Base-by-base conservation (phyloP, 1,140 invertebrate species). In the Belonocnema kinseyi region DNA sequence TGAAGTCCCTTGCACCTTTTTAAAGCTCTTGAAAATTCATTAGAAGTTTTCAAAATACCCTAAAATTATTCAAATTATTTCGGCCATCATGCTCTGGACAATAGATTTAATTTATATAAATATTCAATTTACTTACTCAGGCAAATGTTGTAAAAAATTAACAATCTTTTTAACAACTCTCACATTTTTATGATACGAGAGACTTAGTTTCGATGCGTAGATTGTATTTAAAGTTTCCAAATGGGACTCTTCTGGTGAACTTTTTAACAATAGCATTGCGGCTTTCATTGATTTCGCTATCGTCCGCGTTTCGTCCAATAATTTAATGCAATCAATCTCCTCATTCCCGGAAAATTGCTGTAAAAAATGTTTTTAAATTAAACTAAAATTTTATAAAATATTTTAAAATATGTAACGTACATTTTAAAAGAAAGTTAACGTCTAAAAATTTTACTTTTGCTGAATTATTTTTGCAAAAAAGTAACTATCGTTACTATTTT, bases 161-260 rank as follows among this genome's bases (percentile, higher is more conserved):
- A 82, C 61, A 19, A 72, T 33, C 7, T 33, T 84, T 40, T 82
- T 86, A 51, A 90, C 79, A 12, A 90, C 66, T 17, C 52, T 83
- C 2, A 87, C 83, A 83, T 88, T 88, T 82, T 89, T 88, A 53
- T 90, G 88, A 75, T 86, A 90, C 16, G 83, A 74, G 13, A 90
- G 81, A 79, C 87, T 85, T 11, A 86, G 76, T 79, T 85, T 89
- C 12, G 89, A 85, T 12, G 74, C 51, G 54, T 88, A 87, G 50
- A 90, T 84, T 12, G 72, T 73, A 78, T 78, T 87, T 52, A 90
- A 78, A 11, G 76, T 81, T 40, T 88, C 83, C 0, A 71, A 75
- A 72, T 80, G 80, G 1, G 78, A 50, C 54, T 73, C 73, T 4
- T 80, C 53, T 17, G 19, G 53, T 19, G 26, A 11, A 73, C 73